Conservation (phyloP, 2,888 invertebrate genomes). For the Caenorhabditis auriculariae region DNA sequence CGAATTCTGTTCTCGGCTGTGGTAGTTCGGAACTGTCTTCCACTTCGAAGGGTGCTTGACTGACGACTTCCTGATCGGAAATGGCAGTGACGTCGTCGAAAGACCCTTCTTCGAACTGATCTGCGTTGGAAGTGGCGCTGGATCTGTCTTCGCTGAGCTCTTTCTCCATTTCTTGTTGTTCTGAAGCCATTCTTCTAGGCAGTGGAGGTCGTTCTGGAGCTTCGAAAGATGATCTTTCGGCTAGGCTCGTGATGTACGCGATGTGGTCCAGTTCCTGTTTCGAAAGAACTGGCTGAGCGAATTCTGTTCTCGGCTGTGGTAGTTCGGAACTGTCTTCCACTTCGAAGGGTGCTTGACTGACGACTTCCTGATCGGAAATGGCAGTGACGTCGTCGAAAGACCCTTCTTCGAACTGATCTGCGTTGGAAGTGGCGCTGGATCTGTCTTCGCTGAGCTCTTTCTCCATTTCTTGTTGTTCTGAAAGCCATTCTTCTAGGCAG, state of each 20-base stretch:
- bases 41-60: background rate
- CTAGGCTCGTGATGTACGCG: background rate
- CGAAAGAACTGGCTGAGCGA: too few relatives aligned
- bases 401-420: too few relatives aligned
- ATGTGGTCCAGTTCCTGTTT: slow-evolving; percentile 2
- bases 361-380: too few relatives aligned
- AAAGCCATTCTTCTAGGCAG: too few relatives aligned
- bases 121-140: slow-evolving; percentile 6
- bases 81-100: too few relatives aligned
- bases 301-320: background rate
- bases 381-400: too few relatives aligned
- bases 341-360: background rate
- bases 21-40: background rate
- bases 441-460: too few relatives aligned
- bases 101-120: too few relatives aligned
- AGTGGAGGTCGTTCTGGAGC: background rate
- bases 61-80: too few relatives aligned
- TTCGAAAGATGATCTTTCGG: slow-evolving; percentile 1
- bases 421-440: slow-evolving; percentile 3
- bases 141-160: slow-evolving; percentile 2
- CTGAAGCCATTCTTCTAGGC: background rate
- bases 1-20: background rate
- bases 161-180: background rate
- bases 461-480: too few relatives aligned
- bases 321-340: background rate